These are phyloP conservation scores for Drosophila kepulauana DNA, from an alignment of 1,140 invertebrate species.

Conservation along the genomic window DNA sequence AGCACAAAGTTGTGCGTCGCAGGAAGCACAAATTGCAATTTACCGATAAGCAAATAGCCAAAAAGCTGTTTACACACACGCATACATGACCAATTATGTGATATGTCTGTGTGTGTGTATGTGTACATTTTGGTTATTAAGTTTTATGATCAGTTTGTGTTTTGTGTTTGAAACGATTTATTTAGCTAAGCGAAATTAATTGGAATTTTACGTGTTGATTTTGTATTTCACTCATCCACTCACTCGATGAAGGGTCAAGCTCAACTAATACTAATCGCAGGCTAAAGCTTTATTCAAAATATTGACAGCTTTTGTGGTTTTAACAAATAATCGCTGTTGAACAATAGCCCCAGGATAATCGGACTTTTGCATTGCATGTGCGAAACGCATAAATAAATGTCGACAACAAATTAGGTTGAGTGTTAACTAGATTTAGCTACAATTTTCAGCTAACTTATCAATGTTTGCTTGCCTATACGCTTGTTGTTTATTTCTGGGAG, in stretches of 20 bases:
- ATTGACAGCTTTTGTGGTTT: neutral
- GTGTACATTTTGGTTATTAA: conserved; percentile 71
- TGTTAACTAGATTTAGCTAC: neutral
- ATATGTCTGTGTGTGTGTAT: conserved; percentile 14
- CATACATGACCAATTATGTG: conserved; percentile 44
- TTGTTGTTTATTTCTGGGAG: neutral
- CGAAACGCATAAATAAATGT: neutral
- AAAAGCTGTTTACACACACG: conserved; percentile 61
- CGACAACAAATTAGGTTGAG: neutral
- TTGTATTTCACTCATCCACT: conserved; percentile 36
- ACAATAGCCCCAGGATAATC: neutral
- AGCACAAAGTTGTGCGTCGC: conserved; percentile 73
- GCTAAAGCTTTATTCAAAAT: neutral
- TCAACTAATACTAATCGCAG: neutral
- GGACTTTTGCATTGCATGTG: neutral
- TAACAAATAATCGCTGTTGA: neutral
- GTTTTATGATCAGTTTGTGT: conserved; percentile 83
- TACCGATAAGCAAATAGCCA: conserved; percentile 79
- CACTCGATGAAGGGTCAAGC: conserved; percentile 27
- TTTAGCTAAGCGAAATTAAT: conserved; percentile 83
- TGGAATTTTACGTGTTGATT: conserved; percentile 83
- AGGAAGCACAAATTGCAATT: conserved; percentile 65
- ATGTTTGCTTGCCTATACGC: neutral
- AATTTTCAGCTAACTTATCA: neutral
- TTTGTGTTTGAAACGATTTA: conserved; percentile 81